Base-by-base conservation (phyloP, 2,113 vertebrate species). In the Serilophus lunatus region DNA sequence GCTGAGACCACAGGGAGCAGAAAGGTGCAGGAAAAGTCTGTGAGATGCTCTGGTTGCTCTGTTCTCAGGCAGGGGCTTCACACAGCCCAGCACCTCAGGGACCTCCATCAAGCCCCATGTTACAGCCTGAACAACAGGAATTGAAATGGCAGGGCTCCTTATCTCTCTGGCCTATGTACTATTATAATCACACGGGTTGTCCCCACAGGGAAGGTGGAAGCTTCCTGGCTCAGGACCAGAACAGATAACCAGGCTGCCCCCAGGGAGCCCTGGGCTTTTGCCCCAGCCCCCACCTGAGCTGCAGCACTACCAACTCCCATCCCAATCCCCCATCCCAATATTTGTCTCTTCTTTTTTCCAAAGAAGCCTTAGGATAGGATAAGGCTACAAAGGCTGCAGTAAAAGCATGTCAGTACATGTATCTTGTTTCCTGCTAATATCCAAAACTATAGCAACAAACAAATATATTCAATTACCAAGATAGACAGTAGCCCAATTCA, bases 191-290 rank as follows among this genome's bases (percentile, higher is more conserved):
- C 0, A 3, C 6, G 2, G 1, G 35, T 18, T n/a, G 33, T 71
- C 47, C 60, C 47, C 3, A 1, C 0, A 0, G 47, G 28, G 0
- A 0, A 0, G 14, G 17, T 29, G 47, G 29, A 0, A 3, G 53
- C 59, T 49, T 61, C 44, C 68, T 54, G 65, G 31, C 51, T 82
- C 31, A 47, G 61, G 42, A 40, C 68, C 45, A 89, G 60, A 0
- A 1, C 22, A 31, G 88, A 91, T 85, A 92, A 81, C 10, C 7
- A 6, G 8, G 28, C 15, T 18, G 35, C 68, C 81, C 68, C 72
- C 4, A 2, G 59, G 61, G 92, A 93, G 28, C 19, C 17, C 36
- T 23, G 5, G 26, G 28, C 47, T 75, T 66, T n/a, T 6, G 0
- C 42, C 47, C 35, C 4, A 2, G 68, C 81, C 33, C n/a, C 69